Evolutionary conservation across 2,113 vertebrate genomes (phyloP).

Genomic region (Pterocles orientalis): DNA sequence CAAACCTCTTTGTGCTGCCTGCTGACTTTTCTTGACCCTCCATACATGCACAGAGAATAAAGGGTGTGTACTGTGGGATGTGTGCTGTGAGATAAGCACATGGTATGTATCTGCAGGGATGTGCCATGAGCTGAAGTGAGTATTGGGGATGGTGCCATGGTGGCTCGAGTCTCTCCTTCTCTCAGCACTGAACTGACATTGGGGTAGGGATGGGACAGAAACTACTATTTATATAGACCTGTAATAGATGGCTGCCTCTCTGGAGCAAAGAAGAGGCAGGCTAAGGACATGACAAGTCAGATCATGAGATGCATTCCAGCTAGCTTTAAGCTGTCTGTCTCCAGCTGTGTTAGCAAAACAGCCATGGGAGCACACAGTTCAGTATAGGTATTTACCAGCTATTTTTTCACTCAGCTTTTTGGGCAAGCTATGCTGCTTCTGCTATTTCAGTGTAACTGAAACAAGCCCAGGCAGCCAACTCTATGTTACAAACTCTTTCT

Average conservation of each 20-base stretch:
- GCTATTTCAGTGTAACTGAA: not conserved
- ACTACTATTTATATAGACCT: not conserved
- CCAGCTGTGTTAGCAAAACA: not conserved
- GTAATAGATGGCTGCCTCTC: not conserved
- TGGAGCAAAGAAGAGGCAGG: not conserved
- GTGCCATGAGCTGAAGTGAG: not conserved
- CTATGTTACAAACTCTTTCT: not conserved
- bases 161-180: not conserved
- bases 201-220: rapidly evolving
- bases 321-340: not conserved
- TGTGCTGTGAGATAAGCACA: not conserved
- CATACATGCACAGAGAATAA: not conserved
- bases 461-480: not conserved
- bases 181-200: not conserved
- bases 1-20: not conserved
- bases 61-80: not conserved
- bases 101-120: not conserved
- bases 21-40: not conserved
- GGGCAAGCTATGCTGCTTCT: not conserved
- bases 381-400: not conserved
- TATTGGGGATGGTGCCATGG: not conserved
- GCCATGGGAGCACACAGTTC: not conserved
- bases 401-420: not conserved
- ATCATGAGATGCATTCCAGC: not conserved
- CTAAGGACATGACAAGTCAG: not conserved